Conservation (phyloP, 2,113 vertebrate genomes). For the cat (Felis catus) region DNA sequence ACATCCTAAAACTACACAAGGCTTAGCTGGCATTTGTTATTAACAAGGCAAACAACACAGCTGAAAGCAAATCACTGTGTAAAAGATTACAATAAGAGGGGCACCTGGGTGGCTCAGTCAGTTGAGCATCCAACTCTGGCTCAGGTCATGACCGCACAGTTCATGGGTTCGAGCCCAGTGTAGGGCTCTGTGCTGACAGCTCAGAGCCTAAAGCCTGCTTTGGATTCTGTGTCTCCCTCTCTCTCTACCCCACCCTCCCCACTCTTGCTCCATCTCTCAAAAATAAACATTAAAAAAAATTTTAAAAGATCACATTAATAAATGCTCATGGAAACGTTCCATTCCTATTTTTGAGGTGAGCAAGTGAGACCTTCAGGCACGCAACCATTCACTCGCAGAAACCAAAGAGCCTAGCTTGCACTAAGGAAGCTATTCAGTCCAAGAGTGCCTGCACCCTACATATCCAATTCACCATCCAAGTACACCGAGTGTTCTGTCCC, state of each 20-base stretch:
- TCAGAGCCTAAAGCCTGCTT: too few relatives aligned
- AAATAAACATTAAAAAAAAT: too few relatives aligned
- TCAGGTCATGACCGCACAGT: too few relatives aligned
- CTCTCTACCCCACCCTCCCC: too few relatives aligned
- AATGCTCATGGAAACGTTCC: not conserved
- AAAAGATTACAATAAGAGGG: not conserved
- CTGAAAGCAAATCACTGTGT: not conserved
- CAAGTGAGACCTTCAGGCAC: not conserved
- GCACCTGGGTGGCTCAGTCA: too few relatives aligned
- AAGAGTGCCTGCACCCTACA: not conserved
- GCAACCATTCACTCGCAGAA: not conserved
- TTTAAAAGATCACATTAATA: not conserved
- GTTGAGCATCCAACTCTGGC: too few relatives aligned
- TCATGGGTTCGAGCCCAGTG: too few relatives aligned
- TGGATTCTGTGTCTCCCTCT: too few relatives aligned
- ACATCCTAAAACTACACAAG: not conserved
- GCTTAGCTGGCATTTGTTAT: not conserved
- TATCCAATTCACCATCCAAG: not conserved
- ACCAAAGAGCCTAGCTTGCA: not conserved
- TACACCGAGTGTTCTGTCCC: rapidly evolving
- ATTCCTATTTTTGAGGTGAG: not conserved
- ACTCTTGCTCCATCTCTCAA: too few relatives aligned
- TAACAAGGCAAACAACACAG: not conserved
- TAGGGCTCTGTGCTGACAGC: too few relatives aligned
- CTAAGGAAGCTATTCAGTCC: not conserved